These are phyloP conservation scores for Calonectris borealis DNA, from an alignment of 2,113 vertebrate genomes.

Conservation along the genomic window DNA sequence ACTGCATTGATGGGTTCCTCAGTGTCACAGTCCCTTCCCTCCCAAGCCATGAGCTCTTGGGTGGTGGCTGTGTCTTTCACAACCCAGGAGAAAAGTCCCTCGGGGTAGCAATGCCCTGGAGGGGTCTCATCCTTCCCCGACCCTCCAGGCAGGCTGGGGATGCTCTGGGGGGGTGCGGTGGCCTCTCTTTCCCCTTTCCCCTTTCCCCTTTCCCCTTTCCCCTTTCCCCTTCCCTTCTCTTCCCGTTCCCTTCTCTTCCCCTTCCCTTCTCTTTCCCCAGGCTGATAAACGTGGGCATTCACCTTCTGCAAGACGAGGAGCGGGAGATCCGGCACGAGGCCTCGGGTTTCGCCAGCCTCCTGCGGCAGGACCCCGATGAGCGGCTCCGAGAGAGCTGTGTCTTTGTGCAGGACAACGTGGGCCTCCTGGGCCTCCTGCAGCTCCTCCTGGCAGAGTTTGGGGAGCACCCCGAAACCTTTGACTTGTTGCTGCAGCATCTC, in stretches of 20 bases:
- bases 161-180: accelerated
- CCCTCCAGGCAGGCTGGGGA: not conserved
- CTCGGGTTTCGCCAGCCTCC: conserved; percentile 72
- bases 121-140: not conserved
- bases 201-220: too few relatives aligned
- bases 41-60: not conserved
- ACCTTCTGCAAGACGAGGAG: conserved; percentile 86
- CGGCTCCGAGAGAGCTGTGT: not conserved
- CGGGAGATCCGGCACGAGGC: conserved; percentile 76
- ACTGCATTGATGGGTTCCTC: not conserved
- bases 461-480: conserved; percentile 68
- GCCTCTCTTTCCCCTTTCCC: too few relatives aligned
- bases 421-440: conserved; percentile 74
- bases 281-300: conserved; percentile 75
- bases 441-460: conserved; percentile 74
- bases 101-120: not conserved
- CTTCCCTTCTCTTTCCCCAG: conserved; percentile 43
- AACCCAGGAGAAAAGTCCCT: not conserved
- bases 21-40: accelerated
- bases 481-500: conserved; percentile 76
- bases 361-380: not conserved
- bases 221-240: not conserved
- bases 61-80: not conserved
- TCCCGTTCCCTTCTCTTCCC: not conserved
- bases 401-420: conserved; percentile 77